Evolutionary conservation across 2,888 invertebrate genomes (phyloP).

Genomic region (Melipona beecheii): DNA sequence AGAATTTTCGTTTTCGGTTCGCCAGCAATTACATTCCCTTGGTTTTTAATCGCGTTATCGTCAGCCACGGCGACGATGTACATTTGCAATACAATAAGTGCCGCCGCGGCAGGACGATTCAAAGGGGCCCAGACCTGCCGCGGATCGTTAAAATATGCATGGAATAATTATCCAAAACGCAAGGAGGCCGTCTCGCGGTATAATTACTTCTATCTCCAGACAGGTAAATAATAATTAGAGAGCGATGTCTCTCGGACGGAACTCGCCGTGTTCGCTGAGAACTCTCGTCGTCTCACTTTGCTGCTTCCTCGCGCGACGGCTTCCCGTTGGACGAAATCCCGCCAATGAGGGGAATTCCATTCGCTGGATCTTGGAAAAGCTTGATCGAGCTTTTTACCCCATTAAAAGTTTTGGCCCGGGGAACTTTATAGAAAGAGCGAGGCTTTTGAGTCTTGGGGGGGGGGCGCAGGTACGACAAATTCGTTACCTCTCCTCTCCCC

Average conservation of each 20-base stretch:
- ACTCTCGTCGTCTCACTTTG: no score
- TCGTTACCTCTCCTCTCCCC: no score
- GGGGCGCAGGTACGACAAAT: no score
- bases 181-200: slow-evolving; percentile 41
- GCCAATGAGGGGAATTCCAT: not conserved
- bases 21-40: slow-evolving; percentile 23
- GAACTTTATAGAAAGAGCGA: not conserved
- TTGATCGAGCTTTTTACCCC: not conserved
- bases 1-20: slow-evolving; percentile 43
- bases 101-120: slow-evolving; percentile 33
- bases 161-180: slow-evolving; percentile 58
- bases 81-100: slow-evolving; percentile 60
- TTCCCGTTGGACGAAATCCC: not conserved
- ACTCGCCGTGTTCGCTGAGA: no score
- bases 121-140: slow-evolving; percentile 35
- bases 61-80: slow-evolving; percentile 28
- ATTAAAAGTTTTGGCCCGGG: not conserved
- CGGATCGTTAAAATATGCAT: slow-evolving; percentile 58
- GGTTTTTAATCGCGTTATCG: slow-evolving; percentile 41
- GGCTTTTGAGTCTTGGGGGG: no score
- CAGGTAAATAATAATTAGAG: slow-evolving; percentile 47
- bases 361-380: not conserved
- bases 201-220: slow-evolving; percentile 42
- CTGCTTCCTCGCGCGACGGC: not conserved
- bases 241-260: no score